These are phyloP conservation scores for Otocyon megalotis DNA, from an alignment of 2,113 vertebrate species.

Conservation along the genomic window DNA sequence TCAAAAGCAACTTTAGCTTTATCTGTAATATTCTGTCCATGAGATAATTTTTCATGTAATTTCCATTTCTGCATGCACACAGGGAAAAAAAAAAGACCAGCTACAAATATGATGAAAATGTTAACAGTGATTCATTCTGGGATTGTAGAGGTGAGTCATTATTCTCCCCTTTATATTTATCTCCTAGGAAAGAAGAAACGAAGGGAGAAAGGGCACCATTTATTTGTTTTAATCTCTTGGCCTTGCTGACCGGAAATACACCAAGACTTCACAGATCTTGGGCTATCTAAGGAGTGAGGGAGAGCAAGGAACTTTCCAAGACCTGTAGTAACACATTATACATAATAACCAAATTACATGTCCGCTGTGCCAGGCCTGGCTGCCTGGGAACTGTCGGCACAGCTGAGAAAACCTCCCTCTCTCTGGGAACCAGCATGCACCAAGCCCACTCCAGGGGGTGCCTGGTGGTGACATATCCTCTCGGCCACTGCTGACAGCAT, in stretches of 20 bases:
- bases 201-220: background rate
- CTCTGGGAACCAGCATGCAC: background rate
- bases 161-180: conserved; percentile 9
- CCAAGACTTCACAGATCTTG: background rate
- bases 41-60: conserved; percentile 12
- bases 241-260: background rate
- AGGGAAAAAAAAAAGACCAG: background rate
- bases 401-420: background rate
- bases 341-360: background rate
- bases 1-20: background rate
- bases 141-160: conserved; percentile 20
- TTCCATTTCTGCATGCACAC: background rate
- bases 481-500: background rate
- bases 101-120: conserved; percentile 5
- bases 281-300: background rate
- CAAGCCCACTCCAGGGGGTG: background rate
- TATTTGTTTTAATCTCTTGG: background rate
- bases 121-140: background rate
- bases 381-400: background rate
- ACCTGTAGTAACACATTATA: background rate
- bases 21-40: background rate
- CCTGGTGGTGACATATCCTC: background rate
- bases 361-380: background rate
- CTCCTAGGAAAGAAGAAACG: background rate
- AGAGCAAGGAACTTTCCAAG: background rate